Conservation (phyloP, 2,888 invertebrate genomes). For the Synanthedon vespiformis region DNA sequence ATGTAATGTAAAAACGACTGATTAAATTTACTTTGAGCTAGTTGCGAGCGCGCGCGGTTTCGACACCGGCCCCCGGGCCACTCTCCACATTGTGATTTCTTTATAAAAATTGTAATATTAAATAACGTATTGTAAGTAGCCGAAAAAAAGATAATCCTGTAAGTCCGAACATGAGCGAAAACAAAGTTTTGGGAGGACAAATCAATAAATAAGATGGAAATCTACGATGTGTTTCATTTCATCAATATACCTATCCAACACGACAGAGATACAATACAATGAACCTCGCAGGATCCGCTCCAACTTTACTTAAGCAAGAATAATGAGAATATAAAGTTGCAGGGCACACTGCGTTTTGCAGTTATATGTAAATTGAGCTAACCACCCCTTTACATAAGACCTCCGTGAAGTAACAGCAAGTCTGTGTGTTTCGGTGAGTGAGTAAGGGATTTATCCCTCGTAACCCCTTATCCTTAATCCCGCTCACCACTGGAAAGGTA, state of each 20-base stretch:
- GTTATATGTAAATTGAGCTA: too few relatives aligned
- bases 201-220: constrained; percentile 69
- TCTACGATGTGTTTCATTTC: constrained; percentile 48
- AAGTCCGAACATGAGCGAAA: constrained; percentile 59
- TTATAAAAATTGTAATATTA: constrained; percentile 44
- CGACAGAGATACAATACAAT: too few relatives aligned
- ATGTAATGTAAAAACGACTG: constrained; percentile 50
- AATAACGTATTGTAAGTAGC: constrained; percentile 65
- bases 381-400: too few relatives aligned
- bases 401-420: too few relatives aligned
- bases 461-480: too few relatives aligned
- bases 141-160: constrained; percentile 65
- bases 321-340: too few relatives aligned
- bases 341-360: too few relatives aligned
- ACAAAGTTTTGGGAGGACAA: constrained; percentile 62
- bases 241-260: neutral
- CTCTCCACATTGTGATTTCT: constrained; percentile 64
- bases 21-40: constrained; percentile 49
- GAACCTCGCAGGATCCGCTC: too few relatives aligned
- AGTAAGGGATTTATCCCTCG: too few relatives aligned
- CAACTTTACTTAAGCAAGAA: too few relatives aligned
- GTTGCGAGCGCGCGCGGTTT: constrained; percentile 22
- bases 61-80: constrained; percentile 26
- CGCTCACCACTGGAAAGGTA: too few relatives aligned
- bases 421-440: too few relatives aligned